These are phyloP conservation scores for Oreochromis niloticus DNA, from an alignment of 2,113 vertebrate genomes.

Conservation along the genomic window DNA sequence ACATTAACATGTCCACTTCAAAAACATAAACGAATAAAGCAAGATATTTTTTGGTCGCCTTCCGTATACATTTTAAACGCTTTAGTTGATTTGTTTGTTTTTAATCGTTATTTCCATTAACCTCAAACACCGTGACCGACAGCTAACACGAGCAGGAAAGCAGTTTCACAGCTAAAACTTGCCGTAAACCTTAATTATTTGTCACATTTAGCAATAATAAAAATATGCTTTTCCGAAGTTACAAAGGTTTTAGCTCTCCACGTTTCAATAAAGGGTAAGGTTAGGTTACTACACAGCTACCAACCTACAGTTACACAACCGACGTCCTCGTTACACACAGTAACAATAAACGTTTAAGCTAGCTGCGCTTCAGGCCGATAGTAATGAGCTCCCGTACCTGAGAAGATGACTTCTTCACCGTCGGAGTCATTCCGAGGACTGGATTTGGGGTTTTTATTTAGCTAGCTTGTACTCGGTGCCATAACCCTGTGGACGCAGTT, in stretches of 20 bases:
- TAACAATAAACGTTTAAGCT: neutral
- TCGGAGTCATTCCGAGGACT: constrained; percentile 5
- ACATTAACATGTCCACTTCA: neutral
- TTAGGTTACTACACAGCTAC: neutral
- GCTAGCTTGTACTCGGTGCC: neutral
- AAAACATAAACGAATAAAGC: accelerated
- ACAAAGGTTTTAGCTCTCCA: neutral
- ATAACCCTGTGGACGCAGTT: neutral
- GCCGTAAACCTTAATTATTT: neutral
- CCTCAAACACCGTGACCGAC: neutral
- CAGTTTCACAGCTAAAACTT: neutral
- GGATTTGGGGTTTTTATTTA: accelerated
- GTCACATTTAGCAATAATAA: neutral
- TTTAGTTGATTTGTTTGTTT: neutral
- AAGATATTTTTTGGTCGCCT: accelerated
- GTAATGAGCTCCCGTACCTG: neutral
- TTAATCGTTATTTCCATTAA: neutral
- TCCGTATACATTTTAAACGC: neutral
- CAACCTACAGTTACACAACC: neutral
- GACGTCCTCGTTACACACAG: neutral
- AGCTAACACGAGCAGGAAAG: neutral
- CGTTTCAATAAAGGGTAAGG: neutral
- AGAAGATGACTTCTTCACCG: neutral
- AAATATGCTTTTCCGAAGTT: neutral
- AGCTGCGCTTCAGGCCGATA: neutral